Conservation (phyloP, 2,113 vertebrate species). For the Indicator indicator region DNA sequence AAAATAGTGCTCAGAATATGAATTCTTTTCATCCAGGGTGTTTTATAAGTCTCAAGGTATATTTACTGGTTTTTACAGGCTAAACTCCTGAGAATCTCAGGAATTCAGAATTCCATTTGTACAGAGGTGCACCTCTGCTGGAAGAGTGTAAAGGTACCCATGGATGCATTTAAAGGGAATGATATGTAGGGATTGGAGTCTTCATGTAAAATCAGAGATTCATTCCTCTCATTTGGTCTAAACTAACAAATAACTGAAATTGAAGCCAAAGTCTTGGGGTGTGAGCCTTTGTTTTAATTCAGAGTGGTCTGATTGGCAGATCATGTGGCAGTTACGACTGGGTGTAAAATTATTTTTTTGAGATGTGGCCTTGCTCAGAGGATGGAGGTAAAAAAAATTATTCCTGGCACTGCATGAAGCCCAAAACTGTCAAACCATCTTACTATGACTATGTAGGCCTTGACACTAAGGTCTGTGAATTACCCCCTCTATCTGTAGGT, state of each 20-base stretch:
- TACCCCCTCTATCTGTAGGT: not conserved
- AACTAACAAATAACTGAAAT: not conserved
- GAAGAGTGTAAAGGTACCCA: not conserved
- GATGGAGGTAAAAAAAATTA: not conserved
- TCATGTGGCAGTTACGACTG: not conserved
- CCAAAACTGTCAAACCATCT: constrained; percentile 9
- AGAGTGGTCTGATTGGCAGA: not conserved
- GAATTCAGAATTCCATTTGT: not conserved
- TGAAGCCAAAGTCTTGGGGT: not conserved
- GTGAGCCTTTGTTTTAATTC: not conserved
- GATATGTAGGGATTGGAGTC: not conserved
- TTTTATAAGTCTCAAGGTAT: not conserved
- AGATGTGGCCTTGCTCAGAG: not conserved
- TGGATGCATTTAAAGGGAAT: not conserved
- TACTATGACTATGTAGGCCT: not conserved
- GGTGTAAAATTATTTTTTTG: not conserved
- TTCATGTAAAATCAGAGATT: not conserved
- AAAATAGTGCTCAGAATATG: not conserved
- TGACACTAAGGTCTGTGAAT: not conserved
- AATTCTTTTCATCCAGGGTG: not conserved
- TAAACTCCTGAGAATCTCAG: not conserved
- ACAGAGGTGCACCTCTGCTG: not conserved
- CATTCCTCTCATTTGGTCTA: not conserved
- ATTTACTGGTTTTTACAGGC: not conserved
- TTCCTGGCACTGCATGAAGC: not conserved